Evolutionary conservation across 2,888 invertebrate species (phyloP).

Genomic region (Brachynemurus nebulosus): DNA sequence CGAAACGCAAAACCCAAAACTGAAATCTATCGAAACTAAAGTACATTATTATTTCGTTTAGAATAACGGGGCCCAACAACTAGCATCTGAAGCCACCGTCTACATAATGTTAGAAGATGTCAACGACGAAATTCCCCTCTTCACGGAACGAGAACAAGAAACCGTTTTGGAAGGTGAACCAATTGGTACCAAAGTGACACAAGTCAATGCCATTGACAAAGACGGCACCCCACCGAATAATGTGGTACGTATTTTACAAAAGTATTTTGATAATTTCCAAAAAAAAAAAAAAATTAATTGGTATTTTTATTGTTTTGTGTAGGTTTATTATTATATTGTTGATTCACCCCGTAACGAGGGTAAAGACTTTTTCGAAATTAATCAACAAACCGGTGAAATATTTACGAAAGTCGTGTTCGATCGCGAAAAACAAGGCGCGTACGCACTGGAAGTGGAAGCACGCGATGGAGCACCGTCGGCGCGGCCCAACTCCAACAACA

Average conservation of each 20-base stretch:
- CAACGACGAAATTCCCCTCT: conserved; percentile 92
- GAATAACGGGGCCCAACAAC: conserved; percentile 92
- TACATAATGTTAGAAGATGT: conserved; percentile 90
- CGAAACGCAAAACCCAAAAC: no score
- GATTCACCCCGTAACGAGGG: conserved; percentile 86
- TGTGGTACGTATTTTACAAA: conserved; percentile 45
- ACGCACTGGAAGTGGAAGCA: conserved; percentile 94
- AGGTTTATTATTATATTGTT: conserved; percentile 91
- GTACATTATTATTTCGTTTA: conserved; percentile 27
- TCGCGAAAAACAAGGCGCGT: conserved; percentile 93
- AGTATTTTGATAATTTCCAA: background rate
- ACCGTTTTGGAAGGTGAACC: conserved; percentile 91
- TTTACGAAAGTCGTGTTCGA: conserved; percentile 94
- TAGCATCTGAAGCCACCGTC: conserved; percentile 88
- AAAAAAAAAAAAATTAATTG: background rate
- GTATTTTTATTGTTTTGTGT: conserved; percentile 21
- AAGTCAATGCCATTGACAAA: conserved; percentile 92
- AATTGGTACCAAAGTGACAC: conserved; percentile 87
- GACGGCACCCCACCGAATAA: conserved; percentile 92
- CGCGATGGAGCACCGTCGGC: conserved; percentile 94
- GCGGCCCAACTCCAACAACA: conserved; percentile 81
- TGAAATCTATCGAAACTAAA: no score
- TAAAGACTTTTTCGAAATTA: conserved; percentile 92
- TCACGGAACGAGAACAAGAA: conserved; percentile 90
- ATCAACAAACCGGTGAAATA: conserved; percentile 88